These are phyloP conservation scores for Temnothorax unifasciatus DNA, from an alignment of 2,888 invertebrate genomes.

Conservation along the genomic window DNA sequence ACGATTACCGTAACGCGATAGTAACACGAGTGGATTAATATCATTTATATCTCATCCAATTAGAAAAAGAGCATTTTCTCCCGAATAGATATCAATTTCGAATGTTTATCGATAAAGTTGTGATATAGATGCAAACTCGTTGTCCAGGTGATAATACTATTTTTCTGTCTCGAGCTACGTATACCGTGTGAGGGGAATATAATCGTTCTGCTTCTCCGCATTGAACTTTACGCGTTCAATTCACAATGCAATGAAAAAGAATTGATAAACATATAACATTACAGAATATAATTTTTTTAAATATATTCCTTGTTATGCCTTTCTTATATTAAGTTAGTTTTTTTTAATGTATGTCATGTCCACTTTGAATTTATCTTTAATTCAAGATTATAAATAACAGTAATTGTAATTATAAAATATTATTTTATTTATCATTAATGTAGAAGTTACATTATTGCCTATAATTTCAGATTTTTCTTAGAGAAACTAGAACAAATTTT, in stretches of 20 bases:
- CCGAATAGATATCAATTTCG: neutral
- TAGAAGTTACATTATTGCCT: neutral
- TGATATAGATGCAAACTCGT: constrained; percentile 19
- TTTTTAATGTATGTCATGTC: neutral
- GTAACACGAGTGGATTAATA: neutral
- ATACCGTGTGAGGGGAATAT: constrained; percentile 12
- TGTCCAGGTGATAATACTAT: neutral
- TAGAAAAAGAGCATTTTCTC: neutral
- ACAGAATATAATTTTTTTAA: neutral
- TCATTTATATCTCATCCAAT: constrained; percentile 25
- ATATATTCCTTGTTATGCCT: neutral
- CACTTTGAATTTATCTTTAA: neutral
- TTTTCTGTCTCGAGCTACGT: constrained; percentile 15
- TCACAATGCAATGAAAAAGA: neutral
- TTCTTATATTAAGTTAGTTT: neutral
- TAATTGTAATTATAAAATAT: constrained; percentile 6
- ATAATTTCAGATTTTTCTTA: neutral
- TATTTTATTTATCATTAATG: neutral
- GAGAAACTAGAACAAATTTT: neutral
- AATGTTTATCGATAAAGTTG: constrained; percentile 30
- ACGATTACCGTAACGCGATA: constrained; percentile 17
- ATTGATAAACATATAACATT: neutral
- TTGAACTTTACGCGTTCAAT: neutral
- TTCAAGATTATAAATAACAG: neutral
- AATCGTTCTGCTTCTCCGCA: neutral